Conservation (phyloP, 1,140 invertebrate genomes). For the Diorhabda carinulata region DNA sequence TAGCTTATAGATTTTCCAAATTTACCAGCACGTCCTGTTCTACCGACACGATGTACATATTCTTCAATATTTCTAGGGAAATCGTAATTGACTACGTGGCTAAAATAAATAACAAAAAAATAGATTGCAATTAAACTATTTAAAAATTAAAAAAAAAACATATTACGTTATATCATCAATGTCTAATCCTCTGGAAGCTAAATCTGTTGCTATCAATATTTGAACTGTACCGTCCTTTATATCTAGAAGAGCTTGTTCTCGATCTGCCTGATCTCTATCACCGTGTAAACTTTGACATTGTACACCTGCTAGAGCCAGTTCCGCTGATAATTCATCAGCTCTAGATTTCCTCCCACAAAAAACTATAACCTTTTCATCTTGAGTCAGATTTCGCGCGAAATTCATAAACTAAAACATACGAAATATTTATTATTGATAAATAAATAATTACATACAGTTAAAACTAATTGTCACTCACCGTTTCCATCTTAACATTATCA, state of each 20-base stretch:
- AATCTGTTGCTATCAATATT: constrained; percentile 92
- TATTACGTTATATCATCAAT: constrained; percentile 83
- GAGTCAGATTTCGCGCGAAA: constrained; percentile 35
- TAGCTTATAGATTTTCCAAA: constrained; percentile 77
- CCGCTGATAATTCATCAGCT: constrained; percentile 76
- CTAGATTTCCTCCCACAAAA: constrained; percentile 82
- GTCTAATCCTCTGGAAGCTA: constrained; percentile 87
- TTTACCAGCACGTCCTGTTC: constrained; percentile 83
- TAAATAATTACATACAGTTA: no score
- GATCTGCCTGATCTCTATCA: constrained; percentile 79
- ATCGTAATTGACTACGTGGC: constrained; percentile 82
- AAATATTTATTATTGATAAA: no score
- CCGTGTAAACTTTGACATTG: constrained; percentile 79
- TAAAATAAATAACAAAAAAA: constrained; percentile 36
- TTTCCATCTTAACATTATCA: constrained; percentile 66
- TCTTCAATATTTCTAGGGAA: constrained; percentile 89
- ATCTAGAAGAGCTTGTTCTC: constrained; percentile 80
- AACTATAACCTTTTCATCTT: constrained; percentile 65
- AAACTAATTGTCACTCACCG: constrained; percentile 44
- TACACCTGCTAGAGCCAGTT: constrained; percentile 66
- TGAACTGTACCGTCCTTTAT: constrained; percentile 69
- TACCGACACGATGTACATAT: constrained; percentile 80
- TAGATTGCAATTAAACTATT: neutral
- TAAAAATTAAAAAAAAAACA: neutral
- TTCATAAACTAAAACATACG: constrained; percentile 40